These are phyloP conservation scores for Hiodon tergisus DNA, from an alignment of 2,113 vertebrate species.

Conservation along the genomic window DNA sequence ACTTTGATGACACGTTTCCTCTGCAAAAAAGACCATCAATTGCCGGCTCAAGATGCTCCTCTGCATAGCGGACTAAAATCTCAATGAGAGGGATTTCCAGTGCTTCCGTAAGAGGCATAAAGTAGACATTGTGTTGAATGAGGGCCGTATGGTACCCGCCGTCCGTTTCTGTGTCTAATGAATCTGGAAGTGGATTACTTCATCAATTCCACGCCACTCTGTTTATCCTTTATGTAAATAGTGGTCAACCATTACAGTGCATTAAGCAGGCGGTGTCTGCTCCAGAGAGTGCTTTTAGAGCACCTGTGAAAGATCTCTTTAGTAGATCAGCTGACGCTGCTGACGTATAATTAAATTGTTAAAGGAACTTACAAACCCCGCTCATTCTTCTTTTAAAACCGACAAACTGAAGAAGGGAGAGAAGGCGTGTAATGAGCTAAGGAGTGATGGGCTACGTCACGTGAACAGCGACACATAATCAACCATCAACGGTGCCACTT, in stretches of 20 bases:
- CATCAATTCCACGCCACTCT: constrained; percentile 58
- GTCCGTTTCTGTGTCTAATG: constrained; percentile 56
- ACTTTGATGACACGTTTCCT: constrained; percentile 38
- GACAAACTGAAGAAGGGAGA: background rate
- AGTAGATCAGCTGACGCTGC: constrained; percentile 41
- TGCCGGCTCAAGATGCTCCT: constrained; percentile 60
- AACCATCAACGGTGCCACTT: too few relatives aligned
- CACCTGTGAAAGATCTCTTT: constrained; percentile 42
- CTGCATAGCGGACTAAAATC: constrained; percentile 52
- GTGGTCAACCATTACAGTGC: constrained; percentile 64
- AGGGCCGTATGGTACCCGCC: constrained; percentile 40
- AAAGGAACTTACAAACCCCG: constrained; percentile 14
- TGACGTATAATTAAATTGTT: constrained; percentile 27
- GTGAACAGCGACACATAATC: too few relatives aligned
- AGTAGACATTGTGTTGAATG: constrained; percentile 40
- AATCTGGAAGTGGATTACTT: constrained; percentile 60
- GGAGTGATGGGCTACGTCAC: background rate
- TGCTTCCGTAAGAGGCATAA: constrained; percentile 51
- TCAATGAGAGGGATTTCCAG: constrained; percentile 64
- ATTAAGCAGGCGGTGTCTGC: constrained; percentile 49
- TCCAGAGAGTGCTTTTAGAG: constrained; percentile 27
- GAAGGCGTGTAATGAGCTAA: background rate
- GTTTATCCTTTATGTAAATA: constrained; percentile 62
- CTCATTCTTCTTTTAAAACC: background rate
- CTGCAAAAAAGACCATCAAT: constrained; percentile 63